Evolutionary conservation across 2,888 invertebrate genomes (phyloP).

Genomic region (Dastarcus helophoroides): DNA sequence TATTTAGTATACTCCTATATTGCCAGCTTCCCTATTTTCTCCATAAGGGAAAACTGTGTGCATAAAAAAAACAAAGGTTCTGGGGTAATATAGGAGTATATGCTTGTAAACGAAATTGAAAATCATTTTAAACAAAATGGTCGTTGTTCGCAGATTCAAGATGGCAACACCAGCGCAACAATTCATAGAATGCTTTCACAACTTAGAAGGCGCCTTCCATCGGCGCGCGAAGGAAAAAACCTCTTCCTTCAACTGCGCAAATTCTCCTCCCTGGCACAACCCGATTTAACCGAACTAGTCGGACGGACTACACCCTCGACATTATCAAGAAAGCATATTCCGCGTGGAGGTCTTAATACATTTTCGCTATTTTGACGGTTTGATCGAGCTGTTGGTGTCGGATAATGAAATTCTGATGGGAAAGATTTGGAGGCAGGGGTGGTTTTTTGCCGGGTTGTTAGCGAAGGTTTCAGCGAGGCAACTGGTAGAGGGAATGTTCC

Average conservation of each 20-base stretch:
- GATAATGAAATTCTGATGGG: conserved; percentile 20
- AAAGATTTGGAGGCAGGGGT: conserved; percentile 19
- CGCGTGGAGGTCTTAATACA: conserved; percentile 19
- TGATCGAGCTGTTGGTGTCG: conserved; percentile 16
- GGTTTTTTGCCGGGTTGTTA: conserved; percentile 20
- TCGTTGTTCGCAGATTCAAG: too few relatives aligned
- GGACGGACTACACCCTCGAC: conserved; percentile 14
- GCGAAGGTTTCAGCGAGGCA: conserved; percentile 11
- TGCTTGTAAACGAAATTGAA: too few relatives aligned
- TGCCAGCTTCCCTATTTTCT: too few relatives aligned
- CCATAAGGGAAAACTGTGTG: too few relatives aligned
- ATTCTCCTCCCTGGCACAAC: conserved; percentile 4
- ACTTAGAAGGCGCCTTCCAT: conserved; percentile 8
- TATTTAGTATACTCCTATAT: too few relatives aligned
- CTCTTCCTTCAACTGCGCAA: conserved; percentile 7
- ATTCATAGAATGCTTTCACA: conserved; percentile 9
- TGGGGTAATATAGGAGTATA: too few relatives aligned
- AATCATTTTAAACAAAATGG: too few relatives aligned
- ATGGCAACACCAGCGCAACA: conserved; percentile 2
- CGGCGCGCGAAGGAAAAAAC: conserved; percentile 9
- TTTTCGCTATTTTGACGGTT: conserved; percentile 15
- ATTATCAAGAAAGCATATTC: conserved; percentile 20
- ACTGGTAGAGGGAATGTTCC: conserved; percentile 19
- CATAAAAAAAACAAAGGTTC: too few relatives aligned
- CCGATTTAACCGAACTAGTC: conserved; percentile 7